Conservation (phyloP, 2,797 vertebrate genomes). For the Labroides dimidiatus region DNA sequence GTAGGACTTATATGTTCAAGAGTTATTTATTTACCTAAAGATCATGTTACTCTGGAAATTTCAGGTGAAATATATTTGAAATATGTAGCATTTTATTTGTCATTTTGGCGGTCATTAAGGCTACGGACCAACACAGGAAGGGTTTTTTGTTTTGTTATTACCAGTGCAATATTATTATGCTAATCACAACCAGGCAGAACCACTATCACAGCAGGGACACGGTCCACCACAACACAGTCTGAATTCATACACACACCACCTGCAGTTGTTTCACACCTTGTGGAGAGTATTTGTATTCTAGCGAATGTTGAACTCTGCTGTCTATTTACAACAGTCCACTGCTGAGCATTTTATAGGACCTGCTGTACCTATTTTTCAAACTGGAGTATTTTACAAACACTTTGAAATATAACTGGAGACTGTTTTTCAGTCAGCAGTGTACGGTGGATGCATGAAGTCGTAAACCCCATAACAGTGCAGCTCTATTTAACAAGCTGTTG, state of each 20-base stretch:
- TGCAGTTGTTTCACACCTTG: constrained; percentile 45
- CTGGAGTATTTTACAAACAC: constrained; percentile 74
- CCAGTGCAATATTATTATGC: constrained; percentile 82
- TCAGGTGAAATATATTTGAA: constrained; percentile 87
- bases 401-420: constrained; percentile 55
- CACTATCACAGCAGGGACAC: constrained; percentile 78
- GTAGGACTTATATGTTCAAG: constrained; percentile 85
- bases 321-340: constrained; percentile 58
- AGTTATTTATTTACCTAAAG: constrained; percentile 91
- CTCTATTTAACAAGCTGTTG: constrained; percentile 67
- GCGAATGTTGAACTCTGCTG: constrained; percentile 55
- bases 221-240: constrained; percentile 52
- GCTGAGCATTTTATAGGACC: constrained; percentile 72
- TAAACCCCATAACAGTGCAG: constrained; percentile 38
- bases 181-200: constrained; percentile 71
- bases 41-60: constrained; percentile 84
- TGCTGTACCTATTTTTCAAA: constrained; percentile 68
- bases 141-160: constrained; percentile 75
- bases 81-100: constrained; percentile 84
- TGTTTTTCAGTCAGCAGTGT: constrained; percentile 46
- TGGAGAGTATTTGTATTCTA: constrained; percentile 48
- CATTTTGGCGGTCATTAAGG: constrained; percentile 79
- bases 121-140: constrained; percentile 85
- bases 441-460: constrained; percentile 47
- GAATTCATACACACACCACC: constrained; percentile 24